Evolutionary conservation across 2,113 vertebrate species (phyloP).

Genomic region (Tupaia chinensis): DNA sequence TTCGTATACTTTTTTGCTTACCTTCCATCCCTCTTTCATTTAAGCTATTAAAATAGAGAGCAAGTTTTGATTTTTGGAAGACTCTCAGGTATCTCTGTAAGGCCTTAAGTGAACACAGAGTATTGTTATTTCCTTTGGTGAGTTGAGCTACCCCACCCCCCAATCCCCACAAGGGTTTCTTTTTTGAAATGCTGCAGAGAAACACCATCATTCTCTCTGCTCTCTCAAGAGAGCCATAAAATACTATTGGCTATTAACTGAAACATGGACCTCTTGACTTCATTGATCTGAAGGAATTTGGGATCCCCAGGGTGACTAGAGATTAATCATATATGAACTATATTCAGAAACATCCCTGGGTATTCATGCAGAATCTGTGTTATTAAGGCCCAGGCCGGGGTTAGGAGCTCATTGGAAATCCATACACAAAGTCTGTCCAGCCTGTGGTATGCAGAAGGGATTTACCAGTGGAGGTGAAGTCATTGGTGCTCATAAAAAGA

Average conservation of each 20-base stretch:
- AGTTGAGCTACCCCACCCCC: slow-evolving; percentile 30
- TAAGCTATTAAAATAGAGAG: slow-evolving; percentile 28
- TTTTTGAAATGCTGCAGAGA: slow-evolving; percentile 57
- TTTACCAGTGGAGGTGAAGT: slow-evolving; percentile 38
- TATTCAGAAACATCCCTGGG: slow-evolving; percentile 27
- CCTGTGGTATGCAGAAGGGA: slow-evolving; percentile 23
- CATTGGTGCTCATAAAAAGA: slow-evolving; percentile 13
- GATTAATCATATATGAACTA: slow-evolving; percentile 45
- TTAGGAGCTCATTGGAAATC: slow-evolving; percentile 43
- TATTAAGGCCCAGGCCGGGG: not conserved
- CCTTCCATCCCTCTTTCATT: not conserved
- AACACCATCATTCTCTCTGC: slow-evolving; percentile 43
- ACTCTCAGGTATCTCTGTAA: slow-evolving; percentile 20
- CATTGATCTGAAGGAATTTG: slow-evolving; percentile 60
- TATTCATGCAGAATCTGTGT: not conserved
- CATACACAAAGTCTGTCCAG: slow-evolving; percentile 5
- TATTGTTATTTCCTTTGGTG: slow-evolving; percentile 50
- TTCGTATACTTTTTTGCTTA: not conserved
- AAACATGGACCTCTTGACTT: slow-evolving; percentile 54
- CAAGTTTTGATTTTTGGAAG: slow-evolving; percentile 1
- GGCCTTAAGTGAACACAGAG: not conserved
- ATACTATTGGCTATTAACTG: slow-evolving; percentile 64
- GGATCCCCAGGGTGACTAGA: slow-evolving; percentile 23
- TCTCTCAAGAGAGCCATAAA: slow-evolving; percentile 65
- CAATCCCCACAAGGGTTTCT: not conserved